Evolutionary conservation across 2,113 vertebrate species (phyloP).

Genomic region (Heliornis fulica): DNA sequence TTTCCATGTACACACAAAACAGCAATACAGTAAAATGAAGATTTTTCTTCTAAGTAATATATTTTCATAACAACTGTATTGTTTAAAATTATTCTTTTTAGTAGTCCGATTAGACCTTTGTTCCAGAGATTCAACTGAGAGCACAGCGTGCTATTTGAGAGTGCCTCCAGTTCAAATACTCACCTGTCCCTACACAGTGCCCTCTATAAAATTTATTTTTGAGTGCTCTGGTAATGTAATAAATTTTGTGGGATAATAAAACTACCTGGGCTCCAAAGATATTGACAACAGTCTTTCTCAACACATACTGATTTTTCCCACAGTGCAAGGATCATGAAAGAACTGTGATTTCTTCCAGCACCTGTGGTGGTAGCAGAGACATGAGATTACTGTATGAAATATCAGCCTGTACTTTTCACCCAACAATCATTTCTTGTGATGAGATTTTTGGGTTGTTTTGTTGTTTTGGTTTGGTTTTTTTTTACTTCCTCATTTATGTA

Average conservation of each 20-base stretch:
- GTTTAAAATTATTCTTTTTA: background rate
- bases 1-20: background rate
- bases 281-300: background rate
- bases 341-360: background rate
- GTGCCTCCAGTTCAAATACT: background rate
- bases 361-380: constrained; percentile 1
- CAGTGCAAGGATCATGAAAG: background rate
- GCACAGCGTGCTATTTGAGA: background rate
- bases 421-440: background rate
- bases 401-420: background rate
- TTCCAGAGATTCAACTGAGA: background rate
- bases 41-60: background rate
- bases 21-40: background rate
- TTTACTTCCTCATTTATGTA: background rate
- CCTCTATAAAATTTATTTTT: background rate
- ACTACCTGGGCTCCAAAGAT: background rate
- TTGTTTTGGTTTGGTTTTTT: too few species aligned
- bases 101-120: background rate
- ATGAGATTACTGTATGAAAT: background rate
- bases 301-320: background rate
- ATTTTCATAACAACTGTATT: background rate
- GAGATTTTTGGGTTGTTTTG: too few species aligned
- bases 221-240: background rate
- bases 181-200: background rate
- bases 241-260: background rate